Base-by-base conservation (phyloP, 2,888 invertebrate species). In the Meiosimyza platycephala region DNA sequence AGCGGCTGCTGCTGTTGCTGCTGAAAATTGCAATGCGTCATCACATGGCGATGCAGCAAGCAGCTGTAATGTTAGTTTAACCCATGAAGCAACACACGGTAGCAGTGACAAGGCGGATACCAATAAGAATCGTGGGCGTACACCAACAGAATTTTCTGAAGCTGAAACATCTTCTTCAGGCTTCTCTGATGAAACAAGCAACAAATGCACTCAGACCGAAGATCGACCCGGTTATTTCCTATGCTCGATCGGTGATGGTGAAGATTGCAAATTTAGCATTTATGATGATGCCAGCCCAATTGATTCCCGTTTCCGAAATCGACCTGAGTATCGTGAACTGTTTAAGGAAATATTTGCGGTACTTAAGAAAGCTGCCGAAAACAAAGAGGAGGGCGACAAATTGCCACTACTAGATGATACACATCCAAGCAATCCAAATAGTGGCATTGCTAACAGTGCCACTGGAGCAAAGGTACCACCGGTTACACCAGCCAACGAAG, bases 321-420 rank as follows among this genome's bases (percentile, higher is more conserved):
- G 93, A 47, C 95, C 95, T 0, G 94, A 95, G 82, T 94, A 95
- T 84, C 90, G 93, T 5, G 92, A 93, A 80, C 85, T 95, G 7
- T 95, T 95, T 85, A 93, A 93, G 79, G 95, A 95, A 85, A 95
- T 95, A 75, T 95, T 95, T 84, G 92, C 92, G 28, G 93, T 94
- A 11, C 88, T 95, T 16, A 95, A 95, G 84, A 92, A 94, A 79
- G 94, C 95, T 0, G 94, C 94, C 1, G 94, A 93, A 79, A 94
- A 93, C 75, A 94, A 94, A 84, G 93, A 94, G 75, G 93, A 94
- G 76, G 93, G 93, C 33, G 94, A 94, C 78, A 92, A 92, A 79
- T 87, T 93, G 50, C 94, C 94, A 0, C 85, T 93, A 3, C 86
- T 93, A 63, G 93, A 94, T 80, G 93, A 93, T 80, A 88, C 89